Evolutionary conservation across 1,140 invertebrate genomes (phyloP).

Genomic region (Aphaenogaster ashmeadi): DNA sequence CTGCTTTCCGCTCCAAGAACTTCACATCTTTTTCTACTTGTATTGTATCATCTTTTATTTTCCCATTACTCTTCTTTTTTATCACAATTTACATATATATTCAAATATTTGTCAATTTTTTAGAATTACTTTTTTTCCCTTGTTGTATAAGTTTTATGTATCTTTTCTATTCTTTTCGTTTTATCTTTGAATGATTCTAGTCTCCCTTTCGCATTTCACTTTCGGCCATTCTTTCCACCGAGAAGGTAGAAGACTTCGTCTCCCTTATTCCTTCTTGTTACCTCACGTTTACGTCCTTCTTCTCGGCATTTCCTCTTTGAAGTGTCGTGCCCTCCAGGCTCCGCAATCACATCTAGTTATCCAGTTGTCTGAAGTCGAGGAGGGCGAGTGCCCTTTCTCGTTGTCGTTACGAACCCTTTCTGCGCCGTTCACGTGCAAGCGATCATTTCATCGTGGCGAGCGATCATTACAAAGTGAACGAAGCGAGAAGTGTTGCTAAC

Average conservation of each 20-base stretch:
- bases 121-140: no score
- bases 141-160: not conserved
- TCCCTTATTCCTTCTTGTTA: not conserved
- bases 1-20: not conserved
- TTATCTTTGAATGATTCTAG: not conserved
- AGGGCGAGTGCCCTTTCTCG: slow-evolving; percentile 39
- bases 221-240: slow-evolving; percentile 13
- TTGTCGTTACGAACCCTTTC: slow-evolving; percentile 43
- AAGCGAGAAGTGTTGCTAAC: slow-evolving; percentile 73
- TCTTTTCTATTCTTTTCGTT: not conserved
- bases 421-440: slow-evolving; percentile 18
- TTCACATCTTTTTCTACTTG: not conserved
- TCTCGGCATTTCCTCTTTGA: slow-evolving; percentile 46
- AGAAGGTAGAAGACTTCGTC: slow-evolving; percentile 1
- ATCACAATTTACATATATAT: not conserved
- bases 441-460: slow-evolving; percentile 51
- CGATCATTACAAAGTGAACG: slow-evolving; percentile 68
- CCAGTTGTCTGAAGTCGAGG: slow-evolving; percentile 33
- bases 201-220: slow-evolving; percentile 12
- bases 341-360: slow-evolving; percentile 58
- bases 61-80: not conserved
- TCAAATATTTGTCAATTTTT: not conserved
- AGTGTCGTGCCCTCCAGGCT: slow-evolving; percentile 20
- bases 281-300: slow-evolving; percentile 7
- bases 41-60: not conserved